Conservation (phyloP, 2,797 vertebrate genomes). For the Cuniculus paca region DNA sequence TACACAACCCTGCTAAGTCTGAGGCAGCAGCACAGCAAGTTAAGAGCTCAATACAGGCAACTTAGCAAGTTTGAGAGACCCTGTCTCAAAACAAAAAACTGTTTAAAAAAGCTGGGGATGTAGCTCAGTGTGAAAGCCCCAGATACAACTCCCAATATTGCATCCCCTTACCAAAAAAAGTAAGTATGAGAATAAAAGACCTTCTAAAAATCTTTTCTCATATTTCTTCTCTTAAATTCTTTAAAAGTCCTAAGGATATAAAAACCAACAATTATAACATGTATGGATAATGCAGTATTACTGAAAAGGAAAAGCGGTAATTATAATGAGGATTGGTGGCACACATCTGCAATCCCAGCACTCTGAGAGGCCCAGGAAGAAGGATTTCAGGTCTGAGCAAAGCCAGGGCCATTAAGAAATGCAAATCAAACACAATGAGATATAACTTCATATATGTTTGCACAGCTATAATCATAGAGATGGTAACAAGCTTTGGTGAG, state of each 20-base stretch:
- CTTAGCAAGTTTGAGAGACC: background rate
- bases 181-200: background rate
- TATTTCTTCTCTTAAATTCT: background rate
- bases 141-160: background rate
- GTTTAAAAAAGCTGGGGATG: background rate
- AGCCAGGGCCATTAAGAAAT: background rate
- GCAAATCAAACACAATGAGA: background rate
- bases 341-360: background rate
- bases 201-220: background rate
- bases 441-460: background rate
- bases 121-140: background rate
- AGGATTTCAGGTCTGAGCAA: background rate
- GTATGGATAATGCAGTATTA: background rate
- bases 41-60: background rate
- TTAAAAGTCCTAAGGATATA: background rate
- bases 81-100: background rate
- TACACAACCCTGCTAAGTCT: background rate
- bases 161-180: background rate
- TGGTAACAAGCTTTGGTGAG: background rate
- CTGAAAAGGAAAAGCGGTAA: background rate
- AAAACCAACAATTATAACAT: background rate
- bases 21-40: background rate
- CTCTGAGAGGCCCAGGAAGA: background rate
- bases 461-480: background rate
- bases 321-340: background rate